These are phyloP conservation scores for Ceratotherium simum DNA, from an alignment of 2,113 vertebrate species.

Conservation along the genomic window DNA sequence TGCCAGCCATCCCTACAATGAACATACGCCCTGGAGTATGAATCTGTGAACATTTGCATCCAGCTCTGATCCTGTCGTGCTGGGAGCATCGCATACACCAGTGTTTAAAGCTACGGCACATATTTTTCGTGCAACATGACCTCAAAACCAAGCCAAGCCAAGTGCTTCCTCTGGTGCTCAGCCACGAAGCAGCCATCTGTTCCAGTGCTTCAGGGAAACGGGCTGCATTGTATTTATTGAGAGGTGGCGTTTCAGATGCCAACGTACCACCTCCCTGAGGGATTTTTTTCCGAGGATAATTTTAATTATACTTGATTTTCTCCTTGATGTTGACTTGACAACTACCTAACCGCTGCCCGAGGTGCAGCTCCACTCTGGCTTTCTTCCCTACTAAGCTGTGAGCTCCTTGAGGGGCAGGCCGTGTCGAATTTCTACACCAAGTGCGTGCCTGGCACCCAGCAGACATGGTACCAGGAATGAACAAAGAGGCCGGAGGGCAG, in stretches of 20 bases:
- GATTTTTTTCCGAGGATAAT: background rate
- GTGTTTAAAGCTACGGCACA: background rate
- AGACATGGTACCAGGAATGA: rapidly evolving
- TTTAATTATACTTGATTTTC: constrained; percentile 8
- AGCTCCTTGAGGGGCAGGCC: background rate
- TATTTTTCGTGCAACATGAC: constrained; percentile 49
- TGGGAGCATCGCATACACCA: background rate
- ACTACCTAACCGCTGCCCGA: background rate
- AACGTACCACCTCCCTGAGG: background rate
- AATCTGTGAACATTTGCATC: background rate
- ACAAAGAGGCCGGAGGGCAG: background rate
- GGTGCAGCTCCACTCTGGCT: background rate
- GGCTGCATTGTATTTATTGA: background rate
- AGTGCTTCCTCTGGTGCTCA: background rate
- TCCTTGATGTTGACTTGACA: background rate
- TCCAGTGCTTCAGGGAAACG: rapidly evolving
- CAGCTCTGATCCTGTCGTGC: background rate
- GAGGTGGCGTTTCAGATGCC: background rate
- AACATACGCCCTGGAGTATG: background rate
- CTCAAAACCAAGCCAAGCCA: background rate
- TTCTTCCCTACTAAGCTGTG: background rate
- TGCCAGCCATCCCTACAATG: background rate
- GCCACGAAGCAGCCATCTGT: background rate
- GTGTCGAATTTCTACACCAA: no score
- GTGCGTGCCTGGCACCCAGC: background rate